Conservation (phyloP, 2,888 invertebrate species). For the Drosophila neoperkinsi region DNA sequence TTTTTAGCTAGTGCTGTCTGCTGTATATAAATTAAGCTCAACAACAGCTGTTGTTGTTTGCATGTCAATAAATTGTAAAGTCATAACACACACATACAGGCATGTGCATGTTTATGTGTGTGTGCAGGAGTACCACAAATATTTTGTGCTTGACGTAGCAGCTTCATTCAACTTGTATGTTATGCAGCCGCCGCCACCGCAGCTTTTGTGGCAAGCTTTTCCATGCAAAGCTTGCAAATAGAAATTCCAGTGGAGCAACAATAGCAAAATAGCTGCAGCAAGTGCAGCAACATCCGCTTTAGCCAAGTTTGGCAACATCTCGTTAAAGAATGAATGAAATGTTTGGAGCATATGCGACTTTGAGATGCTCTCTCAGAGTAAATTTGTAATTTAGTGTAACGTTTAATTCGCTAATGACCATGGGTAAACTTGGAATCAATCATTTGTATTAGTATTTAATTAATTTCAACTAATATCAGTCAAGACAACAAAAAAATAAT, state of each 20-base stretch:
- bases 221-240: conserved; percentile 26
- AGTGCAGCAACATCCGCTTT: conserved; percentile 57
- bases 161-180: conserved; percentile 53
- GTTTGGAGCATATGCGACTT: background rate
- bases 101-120: background rate
- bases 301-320: conserved; percentile 42
- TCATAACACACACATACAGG: background rate
- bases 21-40: conserved; percentile 39
- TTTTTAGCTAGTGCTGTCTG: conserved; percentile 26
- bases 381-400: background rate
- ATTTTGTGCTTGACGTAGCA: conserved; percentile 26
- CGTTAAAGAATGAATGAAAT: conserved; percentile 4
- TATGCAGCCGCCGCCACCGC: conserved; percentile 39
- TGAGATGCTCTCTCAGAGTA: background rate
- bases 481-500: background rate
- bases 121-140: conserved; percentile 27
- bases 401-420: background rate
- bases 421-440: background rate
- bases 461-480: background rate
- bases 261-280: conserved; percentile 24
- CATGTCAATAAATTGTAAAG: conserved; percentile 29
- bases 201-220: conserved; percentile 37
- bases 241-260: conserved; percentile 46
- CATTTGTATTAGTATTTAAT: background rate
- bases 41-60: conserved; percentile 54